Conservation (phyloP, 2,797 vertebrate genomes). For the Decapterus maruadsi region DNA sequence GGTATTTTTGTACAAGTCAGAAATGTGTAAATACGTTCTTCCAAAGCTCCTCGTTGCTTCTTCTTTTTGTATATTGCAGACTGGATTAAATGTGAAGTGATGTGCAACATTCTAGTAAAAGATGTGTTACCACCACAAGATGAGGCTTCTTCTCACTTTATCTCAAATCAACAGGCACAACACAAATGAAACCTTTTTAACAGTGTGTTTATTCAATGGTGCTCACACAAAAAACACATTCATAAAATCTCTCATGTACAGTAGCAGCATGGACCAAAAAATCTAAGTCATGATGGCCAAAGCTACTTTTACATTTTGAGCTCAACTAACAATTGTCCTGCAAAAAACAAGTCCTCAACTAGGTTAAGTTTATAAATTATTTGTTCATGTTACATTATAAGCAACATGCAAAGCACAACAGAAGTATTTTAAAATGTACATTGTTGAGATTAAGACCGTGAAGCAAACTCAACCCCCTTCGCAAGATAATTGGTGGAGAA, state of each 20-base stretch:
- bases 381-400: constrained; percentile 80
- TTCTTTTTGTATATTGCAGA: constrained; percentile 43
- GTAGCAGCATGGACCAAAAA: constrained; percentile 66
- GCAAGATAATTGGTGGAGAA: constrained; percentile 60
- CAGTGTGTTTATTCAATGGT: constrained; percentile 77
- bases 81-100: constrained; percentile 9
- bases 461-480: constrained; percentile 42
- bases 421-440: constrained; percentile 71
- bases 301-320: constrained; percentile 55
- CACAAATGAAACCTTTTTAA: constrained; percentile 43
- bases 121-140: neutral
- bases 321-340: constrained; percentile 67
- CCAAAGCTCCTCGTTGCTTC: neutral
- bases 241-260: constrained; percentile 69
- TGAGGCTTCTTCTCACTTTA: constrained; percentile 7
- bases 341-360: constrained; percentile 57
- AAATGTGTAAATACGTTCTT: constrained; percentile 54
- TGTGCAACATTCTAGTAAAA: constrained; percentile 11
- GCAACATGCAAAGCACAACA: constrained; percentile 83
- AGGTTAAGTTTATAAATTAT: constrained; percentile 77
- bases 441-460: constrained; percentile 66
- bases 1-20: constrained; percentile 3
- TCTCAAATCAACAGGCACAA: constrained; percentile 13
- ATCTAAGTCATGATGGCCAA: constrained; percentile 50
- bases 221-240: constrained; percentile 75